A percentile compares a stretch with the other conserved stretches of the same genome.
These are phyloP conservation scores for Pomatostomus ruficeps DNA, from an alignment of 2,113 vertebrate species.

Conservation along the genomic window DNA sequence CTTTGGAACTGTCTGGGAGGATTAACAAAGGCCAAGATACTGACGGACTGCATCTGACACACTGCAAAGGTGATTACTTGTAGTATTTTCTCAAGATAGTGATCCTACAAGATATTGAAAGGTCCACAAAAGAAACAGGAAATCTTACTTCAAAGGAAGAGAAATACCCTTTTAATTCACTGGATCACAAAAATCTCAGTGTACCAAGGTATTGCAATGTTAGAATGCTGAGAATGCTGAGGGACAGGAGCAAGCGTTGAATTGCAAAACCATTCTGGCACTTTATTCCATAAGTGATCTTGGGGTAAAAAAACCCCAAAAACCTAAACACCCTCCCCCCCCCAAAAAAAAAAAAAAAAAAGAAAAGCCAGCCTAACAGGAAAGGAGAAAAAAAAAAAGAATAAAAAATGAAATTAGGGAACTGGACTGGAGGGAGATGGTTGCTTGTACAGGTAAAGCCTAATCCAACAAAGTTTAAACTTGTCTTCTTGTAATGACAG, in stretches of 20 bases:
- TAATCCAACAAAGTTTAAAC: neutral
- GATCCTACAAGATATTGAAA: neutral
- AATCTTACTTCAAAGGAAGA: neutral
- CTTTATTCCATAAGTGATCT: neutral
- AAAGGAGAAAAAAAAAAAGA: neutral
- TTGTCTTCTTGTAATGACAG: neutral
- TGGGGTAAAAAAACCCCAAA: neutral
- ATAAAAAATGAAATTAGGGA: neutral
- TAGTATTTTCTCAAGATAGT: neutral
- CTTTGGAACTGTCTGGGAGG: neutral
- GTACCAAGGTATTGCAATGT: neutral
- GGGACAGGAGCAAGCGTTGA: neutral
- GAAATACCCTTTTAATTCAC: neutral
- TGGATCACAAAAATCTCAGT: neutral
- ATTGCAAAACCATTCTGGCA: neutral
- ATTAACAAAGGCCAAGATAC: slow-evolving; percentile 8
- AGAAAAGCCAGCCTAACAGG: neutral
- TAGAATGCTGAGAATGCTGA: neutral
- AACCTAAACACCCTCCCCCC: no score
- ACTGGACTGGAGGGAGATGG: neutral
- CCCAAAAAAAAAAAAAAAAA: accelerated
- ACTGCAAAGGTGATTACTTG: neutral
- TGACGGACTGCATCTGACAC: neutral
- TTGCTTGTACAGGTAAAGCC: neutral
- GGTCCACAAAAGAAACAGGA: neutral